phyloP scores from a whole-genome alignment of 2,888 invertebrate genomes.

The Nomada fabriciana region DNA sequence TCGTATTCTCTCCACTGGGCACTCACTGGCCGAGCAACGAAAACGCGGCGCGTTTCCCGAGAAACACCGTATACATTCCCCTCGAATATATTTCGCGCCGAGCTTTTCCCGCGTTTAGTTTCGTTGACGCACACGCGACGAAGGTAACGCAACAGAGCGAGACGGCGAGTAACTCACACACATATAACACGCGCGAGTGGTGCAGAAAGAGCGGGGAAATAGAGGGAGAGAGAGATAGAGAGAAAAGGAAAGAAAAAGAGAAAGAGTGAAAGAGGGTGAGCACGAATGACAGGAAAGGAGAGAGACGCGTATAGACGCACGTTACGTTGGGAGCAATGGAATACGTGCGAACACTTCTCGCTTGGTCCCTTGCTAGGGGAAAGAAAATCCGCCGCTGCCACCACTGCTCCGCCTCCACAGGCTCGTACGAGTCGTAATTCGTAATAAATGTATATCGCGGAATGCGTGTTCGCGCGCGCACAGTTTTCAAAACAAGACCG shows the following conservation, averaged over 20 bases:
- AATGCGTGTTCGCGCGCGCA: conserved; percentile 64
- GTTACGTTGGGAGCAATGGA: conserved; percentile 50
- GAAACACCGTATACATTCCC: conserved; percentile 60
- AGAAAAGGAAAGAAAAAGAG: neutral
- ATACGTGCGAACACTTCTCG: conserved; percentile 47
- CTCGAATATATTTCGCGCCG: conserved; percentile 53
- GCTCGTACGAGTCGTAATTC: conserved; percentile 7
- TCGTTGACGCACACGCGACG: conserved; percentile 63
- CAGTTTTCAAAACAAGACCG: conserved; percentile 70
- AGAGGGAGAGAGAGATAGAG: conserved; percentile 7
- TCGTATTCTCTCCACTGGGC: conserved; percentile 50
- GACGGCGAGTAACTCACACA: conserved; percentile 44
- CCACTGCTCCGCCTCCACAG: conserved; percentile 50
- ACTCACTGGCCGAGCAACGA: conserved; percentile 58
- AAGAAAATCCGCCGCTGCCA: conserved; percentile 56
- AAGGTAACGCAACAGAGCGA: conserved; percentile 42
- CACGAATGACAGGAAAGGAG: conserved; percentile 45
- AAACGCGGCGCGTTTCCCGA: conserved; percentile 59
- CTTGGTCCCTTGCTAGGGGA: conserved; percentile 46
- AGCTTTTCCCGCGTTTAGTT: conserved; percentile 70
- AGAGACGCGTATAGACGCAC: conserved; percentile 32
- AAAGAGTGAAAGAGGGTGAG: conserved; percentile 1
- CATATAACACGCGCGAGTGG: conserved; percentile 40
- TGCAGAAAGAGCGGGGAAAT: conserved; percentile 33
- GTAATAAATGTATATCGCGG: conserved; percentile 31